These are phyloP conservation scores for Plagiodera versicolora DNA, from an alignment of 2,888 invertebrate species.

Conservation along the genomic window DNA sequence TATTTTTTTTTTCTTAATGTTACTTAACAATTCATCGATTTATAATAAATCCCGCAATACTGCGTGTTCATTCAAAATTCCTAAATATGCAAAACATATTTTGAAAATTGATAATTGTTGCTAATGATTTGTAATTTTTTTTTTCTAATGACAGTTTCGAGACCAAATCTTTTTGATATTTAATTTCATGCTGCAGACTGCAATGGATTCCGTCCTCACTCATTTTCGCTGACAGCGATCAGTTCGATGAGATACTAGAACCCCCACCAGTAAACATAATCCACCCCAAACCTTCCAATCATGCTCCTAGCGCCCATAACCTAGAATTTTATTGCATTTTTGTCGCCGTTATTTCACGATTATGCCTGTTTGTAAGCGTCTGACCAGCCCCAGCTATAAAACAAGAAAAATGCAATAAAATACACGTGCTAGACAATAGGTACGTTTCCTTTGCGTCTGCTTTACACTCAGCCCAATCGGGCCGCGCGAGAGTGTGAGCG, in stretches of 20 bases:
- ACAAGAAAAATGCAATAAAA: conserved; percentile 29
- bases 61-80: too few species aligned
- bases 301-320: conserved; percentile 42
- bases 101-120: too few species aligned
- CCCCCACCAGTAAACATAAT: conserved; percentile 71
- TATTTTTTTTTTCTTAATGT: too few species aligned
- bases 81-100: too few species aligned
- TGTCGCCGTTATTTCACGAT: conserved; percentile 28
- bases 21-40: too few species aligned
- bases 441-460: conserved; percentile 24
- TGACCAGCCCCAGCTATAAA: conserved; percentile 16
- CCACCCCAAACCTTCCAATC: conserved; percentile 64
- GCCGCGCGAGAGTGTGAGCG: too few species aligned
- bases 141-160: too few species aligned
- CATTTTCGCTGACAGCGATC: conserved; percentile 63
- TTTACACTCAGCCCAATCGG: too few species aligned
- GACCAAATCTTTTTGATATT: conserved; percentile 17
- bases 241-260: conserved; percentile 67
- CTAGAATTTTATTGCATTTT: conserved; percentile 35
- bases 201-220: conserved; percentile 68
- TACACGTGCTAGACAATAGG: conserved; percentile 40
- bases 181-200: conserved; percentile 54
- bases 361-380: conserved; percentile 14
- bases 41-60: too few species aligned
- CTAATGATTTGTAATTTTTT: too few species aligned